Evolutionary conservation across 2,797 vertebrate species (phyloP), one percentile per base, ranked within the genome.

Genomic region (Uromys caudimaculatus): DNA sequence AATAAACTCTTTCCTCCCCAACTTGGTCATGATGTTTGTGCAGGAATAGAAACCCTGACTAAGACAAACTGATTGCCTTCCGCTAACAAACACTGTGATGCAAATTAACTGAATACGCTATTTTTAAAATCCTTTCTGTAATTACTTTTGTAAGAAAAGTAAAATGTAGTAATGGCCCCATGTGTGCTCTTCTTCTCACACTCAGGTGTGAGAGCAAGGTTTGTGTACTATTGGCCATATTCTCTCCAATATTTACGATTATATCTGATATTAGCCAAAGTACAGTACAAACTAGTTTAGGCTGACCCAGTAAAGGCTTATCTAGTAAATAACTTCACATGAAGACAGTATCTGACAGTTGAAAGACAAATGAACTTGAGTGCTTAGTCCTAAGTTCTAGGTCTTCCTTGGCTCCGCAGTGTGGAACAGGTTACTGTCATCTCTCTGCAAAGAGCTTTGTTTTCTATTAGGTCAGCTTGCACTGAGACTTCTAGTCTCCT

Each of bases 301-400:
- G 41, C 38, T 35, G 58, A 86, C 41, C 12, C 32, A 91, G 27
- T 35, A 52, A 71, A 93, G 89, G 87, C 58, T 91, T 85, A 29
- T 21, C 12, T 50, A 52, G 88, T 91, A 29, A 73, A 62, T 81
- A 85, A 95, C 27, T 91, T 58, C 64, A 21, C 58, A 77, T 8
- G 54, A 47, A 16, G n/a, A 47, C 35, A 38, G 13, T 24, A 24
- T 47, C 84, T 91, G 67, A 38, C 38, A 64, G n/a, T 32, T 79
- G 47, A 89, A 77, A 82, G 75, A 88, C 17, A 91, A 95, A 89
- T 85, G 47, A 64, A 76, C 52, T 76, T 82, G 58, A 85, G 93
- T 38, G 4, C 35, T 58, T 29, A 82, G 27, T 78, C 67, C 52
- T 96, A 78, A 91, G 77, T 86, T 91, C 73, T 89, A 91, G 32